A percentile compares a stretch with the other conserved stretches of the same genome.
These are phyloP conservation scores for Enteromius thamalakanensis DNA, from an alignment of 2,797 vertebrate genomes.

Conservation along the genomic window DNA sequence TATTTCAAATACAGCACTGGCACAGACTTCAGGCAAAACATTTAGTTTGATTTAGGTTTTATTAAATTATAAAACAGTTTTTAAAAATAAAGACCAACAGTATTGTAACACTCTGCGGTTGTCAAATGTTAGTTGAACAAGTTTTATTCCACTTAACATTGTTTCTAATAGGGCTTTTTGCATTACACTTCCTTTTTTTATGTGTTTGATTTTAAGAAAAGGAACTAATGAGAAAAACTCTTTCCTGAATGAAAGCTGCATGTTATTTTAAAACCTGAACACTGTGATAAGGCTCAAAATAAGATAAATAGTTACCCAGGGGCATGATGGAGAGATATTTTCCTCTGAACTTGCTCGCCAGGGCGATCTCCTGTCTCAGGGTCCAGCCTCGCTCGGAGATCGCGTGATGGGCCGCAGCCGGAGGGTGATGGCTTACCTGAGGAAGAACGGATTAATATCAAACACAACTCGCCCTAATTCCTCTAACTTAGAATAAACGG, in stretches of 20 bases:
- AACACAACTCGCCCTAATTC: not conserved
- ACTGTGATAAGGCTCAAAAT: not conserved
- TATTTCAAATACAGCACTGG: not conserved
- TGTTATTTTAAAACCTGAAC: not conserved
- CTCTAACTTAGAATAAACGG: not conserved
- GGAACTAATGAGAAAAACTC: conserved; percentile 16
- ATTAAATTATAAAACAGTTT: not conserved
- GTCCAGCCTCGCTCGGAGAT: conserved; percentile 92
- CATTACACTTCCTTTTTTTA: not conserved
- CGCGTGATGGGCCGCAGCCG: conserved; percentile 92
- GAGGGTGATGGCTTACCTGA: conserved; percentile 96
- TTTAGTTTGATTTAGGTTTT: not conserved
- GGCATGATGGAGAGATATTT: conserved; percentile 99
- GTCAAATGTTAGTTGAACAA: not conserved
- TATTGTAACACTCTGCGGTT: not conserved
- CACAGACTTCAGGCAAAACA: not conserved
- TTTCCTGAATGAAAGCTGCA: not conserved
- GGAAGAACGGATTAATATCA: not conserved
- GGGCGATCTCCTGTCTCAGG: conserved; percentile 90
- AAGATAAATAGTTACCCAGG: conserved; percentile 81
- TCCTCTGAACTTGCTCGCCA: conserved; percentile 97
- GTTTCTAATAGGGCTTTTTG: not conserved
- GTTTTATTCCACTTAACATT: not conserved
- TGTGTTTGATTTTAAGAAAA: not conserved
- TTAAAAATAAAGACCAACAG: not conserved